Evolutionary conservation across 2,888 invertebrate species (phyloP), one percentile per base, ranked within the genome.

Genomic region (Macrosoma leucophasiata): DNA sequence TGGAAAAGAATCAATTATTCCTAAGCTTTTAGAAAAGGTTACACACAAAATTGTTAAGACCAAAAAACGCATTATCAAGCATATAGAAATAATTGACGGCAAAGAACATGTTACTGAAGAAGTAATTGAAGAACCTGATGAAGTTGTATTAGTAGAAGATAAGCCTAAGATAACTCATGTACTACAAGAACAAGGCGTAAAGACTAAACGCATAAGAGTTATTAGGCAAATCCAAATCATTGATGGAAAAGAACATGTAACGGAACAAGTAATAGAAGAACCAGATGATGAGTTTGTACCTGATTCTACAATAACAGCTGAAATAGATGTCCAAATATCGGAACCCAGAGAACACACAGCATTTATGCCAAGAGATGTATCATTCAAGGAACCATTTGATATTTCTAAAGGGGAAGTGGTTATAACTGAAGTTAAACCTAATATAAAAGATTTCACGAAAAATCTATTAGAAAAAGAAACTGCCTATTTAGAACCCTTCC

Each of bases 21-120:
- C n/a, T n/a, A n/a, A n/a, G n/a, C n/a, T n/a, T n/a, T n/a, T 92
- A 0, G 91, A 92, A 54, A 92, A 91, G 66, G 90, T 93, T 0
- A 91, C 92, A 0, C 84, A 91, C 50, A 36, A 27, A 3, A 23
- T 36, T 8, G 31, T 27, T 10, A 36, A 23, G 5, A 43, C 89
- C 52, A 90, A 89, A 13, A 86, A 90, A 37, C 89, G 90, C 49
- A 90, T 94, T 10, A 91, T 95, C 23, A 88, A 90, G 50, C 90
- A 90, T 49, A 88, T 92, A 9, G 89, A 90, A 13, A 89, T 94
- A 4, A 88, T 94, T 39, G 90, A 95, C 63, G 95, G 95, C 0
- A 91, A 92, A 68, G 94, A 95, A 68, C 90, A 91, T 41, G 87
- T 93, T 0, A 91, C 90, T 1, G 94, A 95, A 73, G 94, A 95